These are phyloP conservation scores for Chironomus riparius DNA, from an alignment of 2,888 invertebrate genomes.

Conservation along the genomic window DNA sequence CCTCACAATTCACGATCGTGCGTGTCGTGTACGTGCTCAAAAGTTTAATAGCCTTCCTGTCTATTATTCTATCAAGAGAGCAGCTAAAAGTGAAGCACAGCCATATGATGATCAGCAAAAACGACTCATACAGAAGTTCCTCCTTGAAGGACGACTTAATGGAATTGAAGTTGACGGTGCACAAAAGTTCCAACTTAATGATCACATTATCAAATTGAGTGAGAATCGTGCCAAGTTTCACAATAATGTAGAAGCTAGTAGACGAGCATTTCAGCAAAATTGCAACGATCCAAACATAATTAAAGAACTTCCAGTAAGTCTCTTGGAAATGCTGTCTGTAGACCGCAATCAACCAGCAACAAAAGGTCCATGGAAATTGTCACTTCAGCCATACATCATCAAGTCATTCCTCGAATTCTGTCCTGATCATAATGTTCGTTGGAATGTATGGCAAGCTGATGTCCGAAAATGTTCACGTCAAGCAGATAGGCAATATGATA, in stretches of 20 bases:
- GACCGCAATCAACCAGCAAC: conserved; percentile 48
- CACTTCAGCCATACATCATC: conserved; percentile 66
- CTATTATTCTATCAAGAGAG: conserved; percentile 50
- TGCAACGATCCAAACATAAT: conserved; percentile 57
- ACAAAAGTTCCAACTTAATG: conserved; percentile 47
- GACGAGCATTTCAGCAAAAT: conserved; percentile 55
- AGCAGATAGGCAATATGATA: conserved; percentile 55
- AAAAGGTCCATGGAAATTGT: conserved; percentile 74
- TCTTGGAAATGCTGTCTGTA: conserved; percentile 56
- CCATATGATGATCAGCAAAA: conserved; percentile 46
- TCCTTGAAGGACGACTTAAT: conserved; percentile 73
- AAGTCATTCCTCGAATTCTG: conserved; percentile 76
- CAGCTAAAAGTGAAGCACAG: conserved; percentile 44
- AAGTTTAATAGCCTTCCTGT: conserved; percentile 65
- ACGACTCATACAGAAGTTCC: conserved; percentile 65
- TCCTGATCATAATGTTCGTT: conserved; percentile 63
- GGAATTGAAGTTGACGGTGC: conserved; percentile 59
- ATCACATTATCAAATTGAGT: conserved; percentile 46
- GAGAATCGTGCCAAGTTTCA: conserved; percentile 54
- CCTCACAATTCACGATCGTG: conserved; percentile 68
- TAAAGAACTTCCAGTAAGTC: conserved; percentile 62
- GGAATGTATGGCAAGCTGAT: conserved; percentile 78
- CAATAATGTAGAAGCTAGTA: conserved; percentile 56
- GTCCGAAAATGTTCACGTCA: conserved; percentile 59
- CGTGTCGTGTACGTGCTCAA: conserved; percentile 59